These are phyloP conservation scores for Stictonetta naevosa DNA, from an alignment of 2,113 vertebrate species.

Conservation along the genomic window DNA sequence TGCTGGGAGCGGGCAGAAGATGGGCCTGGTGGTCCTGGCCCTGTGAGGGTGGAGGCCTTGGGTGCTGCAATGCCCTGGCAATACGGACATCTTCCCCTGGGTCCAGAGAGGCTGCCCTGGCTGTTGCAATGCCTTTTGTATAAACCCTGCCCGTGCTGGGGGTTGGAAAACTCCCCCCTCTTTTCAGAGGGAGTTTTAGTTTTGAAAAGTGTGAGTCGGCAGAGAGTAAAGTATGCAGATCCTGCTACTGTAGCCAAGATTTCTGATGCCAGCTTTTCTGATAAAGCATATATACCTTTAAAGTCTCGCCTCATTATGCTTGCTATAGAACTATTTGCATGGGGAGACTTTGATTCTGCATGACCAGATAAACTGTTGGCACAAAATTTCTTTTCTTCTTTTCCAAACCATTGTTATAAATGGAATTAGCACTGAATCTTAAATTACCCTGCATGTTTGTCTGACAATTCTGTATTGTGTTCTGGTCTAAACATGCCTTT, in stretches of 20 bases:
- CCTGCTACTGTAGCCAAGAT: not conserved
- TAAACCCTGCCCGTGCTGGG: fast-evolving
- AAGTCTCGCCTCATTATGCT: not conserved
- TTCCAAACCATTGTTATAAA: conserved; percentile 10
- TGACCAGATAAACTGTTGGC: conserved; percentile 34
- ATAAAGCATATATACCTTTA: not conserved
- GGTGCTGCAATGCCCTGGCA: no score
- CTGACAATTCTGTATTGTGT: not conserved
- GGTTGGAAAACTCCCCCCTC: not conserved
- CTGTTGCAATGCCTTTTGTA: fast-evolving
- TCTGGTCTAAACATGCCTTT: conserved; percentile 16
- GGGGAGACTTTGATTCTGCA: conserved; percentile 38
- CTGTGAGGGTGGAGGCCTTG: fast-evolving
- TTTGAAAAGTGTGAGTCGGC: not conserved
- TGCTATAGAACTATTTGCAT: conserved; percentile 36
- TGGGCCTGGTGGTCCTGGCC: not conserved
- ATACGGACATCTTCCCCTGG: no score
- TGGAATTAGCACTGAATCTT: conserved; percentile 18
- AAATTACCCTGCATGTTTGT: conserved; percentile 11
- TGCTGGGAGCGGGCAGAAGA: fast-evolving
- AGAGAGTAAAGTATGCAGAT: not conserved
- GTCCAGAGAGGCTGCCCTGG: not conserved
- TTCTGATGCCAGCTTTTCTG: not conserved
- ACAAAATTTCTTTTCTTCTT: conserved; percentile 30
- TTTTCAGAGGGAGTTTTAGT: not conserved